phyloP scores from a whole-genome alignment of 2,888 invertebrate species.

The Cephalotes varians region DNA sequence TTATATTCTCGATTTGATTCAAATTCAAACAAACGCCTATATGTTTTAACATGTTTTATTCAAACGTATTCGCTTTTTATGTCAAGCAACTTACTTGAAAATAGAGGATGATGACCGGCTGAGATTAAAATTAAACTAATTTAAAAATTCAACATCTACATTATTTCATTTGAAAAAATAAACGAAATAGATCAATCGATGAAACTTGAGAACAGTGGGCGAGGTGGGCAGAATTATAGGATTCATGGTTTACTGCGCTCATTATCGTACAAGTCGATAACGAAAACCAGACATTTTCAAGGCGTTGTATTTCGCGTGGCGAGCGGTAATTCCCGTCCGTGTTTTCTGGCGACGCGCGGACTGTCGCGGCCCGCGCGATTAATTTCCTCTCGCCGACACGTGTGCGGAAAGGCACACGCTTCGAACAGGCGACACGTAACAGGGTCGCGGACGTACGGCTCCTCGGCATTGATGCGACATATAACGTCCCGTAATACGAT shows the following conservation, averaged over 20 bases:
- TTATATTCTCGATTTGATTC: background rate
- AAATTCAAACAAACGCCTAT: background rate
- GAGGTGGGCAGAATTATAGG: background rate
- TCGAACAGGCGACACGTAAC: slow-evolving; percentile 30
- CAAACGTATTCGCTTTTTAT: slow-evolving; percentile 9
- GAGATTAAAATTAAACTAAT: too few species aligned
- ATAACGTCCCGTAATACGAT: slow-evolving; percentile 71
- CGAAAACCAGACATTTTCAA: background rate
- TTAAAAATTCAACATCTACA: slow-evolving; percentile 6
- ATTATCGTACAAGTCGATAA: background rate
- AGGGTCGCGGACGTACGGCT: slow-evolving; percentile 41
- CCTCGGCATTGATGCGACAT: slow-evolving; percentile 45
- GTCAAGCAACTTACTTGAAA: background rate
- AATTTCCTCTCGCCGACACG: slow-evolving; percentile 30
- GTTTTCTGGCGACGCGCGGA: slow-evolving; percentile 5
- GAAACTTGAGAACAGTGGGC: background rate
- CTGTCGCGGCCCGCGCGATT: slow-evolving; percentile 23
- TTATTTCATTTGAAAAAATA: background rate
- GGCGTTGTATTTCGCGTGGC: background rate
- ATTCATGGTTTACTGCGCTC: background rate
- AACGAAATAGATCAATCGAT: background rate
- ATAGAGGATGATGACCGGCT: background rate
- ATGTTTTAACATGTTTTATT: slow-evolving; percentile 20
- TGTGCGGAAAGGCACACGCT: slow-evolving; percentile 35
- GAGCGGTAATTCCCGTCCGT: background rate